phyloP scores from a whole-genome alignment of 64 coral and sea anemone species.

The Acropora tenuis region DNA sequence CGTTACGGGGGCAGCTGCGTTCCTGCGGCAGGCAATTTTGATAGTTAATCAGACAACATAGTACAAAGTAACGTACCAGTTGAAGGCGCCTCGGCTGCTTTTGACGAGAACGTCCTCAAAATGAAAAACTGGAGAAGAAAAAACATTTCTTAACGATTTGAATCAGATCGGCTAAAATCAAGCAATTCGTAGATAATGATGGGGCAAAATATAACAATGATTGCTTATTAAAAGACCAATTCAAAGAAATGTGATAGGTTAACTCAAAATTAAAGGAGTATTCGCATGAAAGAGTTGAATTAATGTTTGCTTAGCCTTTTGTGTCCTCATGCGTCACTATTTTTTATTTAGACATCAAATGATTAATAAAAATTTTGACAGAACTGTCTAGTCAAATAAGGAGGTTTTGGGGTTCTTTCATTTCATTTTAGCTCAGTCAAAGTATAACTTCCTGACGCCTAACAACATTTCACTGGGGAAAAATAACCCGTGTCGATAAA shows the following conservation, averaged over 20 bases:
- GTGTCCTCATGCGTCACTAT: background rate
- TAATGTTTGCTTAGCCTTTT: conserved; percentile 11
- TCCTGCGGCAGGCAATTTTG: too few relatives aligned
- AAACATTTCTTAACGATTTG: too few relatives aligned
- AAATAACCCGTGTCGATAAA: background rate
- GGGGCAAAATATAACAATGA: too few relatives aligned
- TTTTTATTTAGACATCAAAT: background rate
- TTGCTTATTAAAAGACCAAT: background rate
- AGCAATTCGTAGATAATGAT: too few relatives aligned
- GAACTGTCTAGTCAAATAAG: background rate
- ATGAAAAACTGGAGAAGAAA: too few relatives aligned
- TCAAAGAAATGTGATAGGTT: background rate
- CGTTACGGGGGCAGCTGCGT: too few relatives aligned
- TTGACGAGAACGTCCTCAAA: too few relatives aligned
- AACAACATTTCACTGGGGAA: background rate
- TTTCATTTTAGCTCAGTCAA: background rate
- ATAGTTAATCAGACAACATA: too few relatives aligned
- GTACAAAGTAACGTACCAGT: too few relatives aligned
- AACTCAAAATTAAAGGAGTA: background rate
- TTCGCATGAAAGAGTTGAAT: background rate
- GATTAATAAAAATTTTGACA: background rate
- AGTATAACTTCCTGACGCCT: background rate
- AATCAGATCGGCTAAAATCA: too few relatives aligned
- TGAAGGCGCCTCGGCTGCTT: too few relatives aligned
- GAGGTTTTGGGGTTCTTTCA: background rate